These are phyloP conservation scores for Lordiphosa fenestrarum DNA, from an alignment of 2,888 invertebrate genomes.

Conservation along the genomic window DNA sequence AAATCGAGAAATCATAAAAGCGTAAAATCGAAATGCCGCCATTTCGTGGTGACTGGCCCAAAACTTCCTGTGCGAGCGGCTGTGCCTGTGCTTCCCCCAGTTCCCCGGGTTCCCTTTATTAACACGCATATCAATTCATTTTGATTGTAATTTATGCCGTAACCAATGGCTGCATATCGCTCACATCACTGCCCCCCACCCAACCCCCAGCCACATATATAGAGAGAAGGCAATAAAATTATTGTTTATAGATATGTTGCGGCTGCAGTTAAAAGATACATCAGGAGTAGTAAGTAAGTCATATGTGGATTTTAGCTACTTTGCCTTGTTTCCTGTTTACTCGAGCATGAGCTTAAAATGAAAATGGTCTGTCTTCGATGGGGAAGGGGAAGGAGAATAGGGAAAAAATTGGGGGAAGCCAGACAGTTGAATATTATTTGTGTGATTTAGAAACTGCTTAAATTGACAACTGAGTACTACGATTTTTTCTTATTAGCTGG, in stretches of 20 bases:
- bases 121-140: conserved; percentile 77
- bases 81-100: conserved; percentile 10
- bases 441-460: too few species aligned
- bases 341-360: conserved; percentile 41
- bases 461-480: too few species aligned
- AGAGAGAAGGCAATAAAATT: conserved; percentile 55
- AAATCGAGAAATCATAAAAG: conserved; percentile 73
- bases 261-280: conserved; percentile 66
- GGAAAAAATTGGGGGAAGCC: neutral
- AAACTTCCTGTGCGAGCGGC: conserved; percentile 36
- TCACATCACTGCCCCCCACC: conserved; percentile 43
- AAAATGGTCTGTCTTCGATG: conserved; percentile 1
- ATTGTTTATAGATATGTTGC: conserved; percentile 68
- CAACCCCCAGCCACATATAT: neutral
- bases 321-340: conserved; percentile 31
- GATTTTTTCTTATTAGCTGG: too few species aligned
- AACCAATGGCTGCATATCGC: conserved; percentile 75
- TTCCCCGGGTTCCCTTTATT: conserved; percentile 43
- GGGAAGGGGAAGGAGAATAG: neutral
- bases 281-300: conserved; percentile 33
- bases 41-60: conserved; percentile 63
- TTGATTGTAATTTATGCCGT: conserved; percentile 78
- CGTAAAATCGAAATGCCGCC: conserved; percentile 72
- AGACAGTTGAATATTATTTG: too few species aligned
- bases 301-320: conserved; percentile 48